Evolutionary conservation across 2,797 vertebrate species (phyloP), one percentile per base, ranked within the genome.

Genomic region (Rhynchonycteris naso): DNA sequence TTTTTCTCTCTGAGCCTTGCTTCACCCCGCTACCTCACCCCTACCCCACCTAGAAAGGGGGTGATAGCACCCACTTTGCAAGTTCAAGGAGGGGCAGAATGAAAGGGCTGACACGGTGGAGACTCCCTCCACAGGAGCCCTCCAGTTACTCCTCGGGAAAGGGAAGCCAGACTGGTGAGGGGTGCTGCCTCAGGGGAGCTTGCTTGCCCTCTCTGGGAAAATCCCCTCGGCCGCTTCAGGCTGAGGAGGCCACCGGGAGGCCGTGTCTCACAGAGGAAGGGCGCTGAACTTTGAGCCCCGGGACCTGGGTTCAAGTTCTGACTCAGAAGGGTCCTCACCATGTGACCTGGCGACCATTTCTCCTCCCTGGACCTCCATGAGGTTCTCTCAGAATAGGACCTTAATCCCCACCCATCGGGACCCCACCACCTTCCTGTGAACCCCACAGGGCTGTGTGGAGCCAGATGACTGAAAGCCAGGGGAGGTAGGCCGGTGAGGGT

Each of bases 351-450:
- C 50, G 71, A 28, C 9, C 30, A 1, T 15, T 33, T 59, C 22
- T 10, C 9, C 16, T 30, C 30, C 58, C 15, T 3, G 4, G 10
- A 28, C 35, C 94, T 79, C 87, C 30, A 80, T 65, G 47, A 43
- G 43, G 43, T 43, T 43, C 43, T 43, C 43, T 43, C 43, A 43
- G 43, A 43, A 43, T 43, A 43, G 43, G 43, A 43, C 43, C 43
- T 43, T 43, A 5, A 43, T 86, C 71, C 38, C 59, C 47, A 6
- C 3, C 33, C 33, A 11, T 0, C 1, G 3, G 80, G 28, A 61
- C 35, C 6, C 52, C 1, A 0, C 7, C 28, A 2, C 24, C 72
- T 93, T 19, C 5, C n/a, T 19, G 22, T 3, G 6, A 0, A 0
- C 52, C 80, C 24, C 30, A 2, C 8, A 1, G 33, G 8, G 19